Conservation (phyloP, 2,888 invertebrate genomes). For the Mythimna pallens region DNA sequence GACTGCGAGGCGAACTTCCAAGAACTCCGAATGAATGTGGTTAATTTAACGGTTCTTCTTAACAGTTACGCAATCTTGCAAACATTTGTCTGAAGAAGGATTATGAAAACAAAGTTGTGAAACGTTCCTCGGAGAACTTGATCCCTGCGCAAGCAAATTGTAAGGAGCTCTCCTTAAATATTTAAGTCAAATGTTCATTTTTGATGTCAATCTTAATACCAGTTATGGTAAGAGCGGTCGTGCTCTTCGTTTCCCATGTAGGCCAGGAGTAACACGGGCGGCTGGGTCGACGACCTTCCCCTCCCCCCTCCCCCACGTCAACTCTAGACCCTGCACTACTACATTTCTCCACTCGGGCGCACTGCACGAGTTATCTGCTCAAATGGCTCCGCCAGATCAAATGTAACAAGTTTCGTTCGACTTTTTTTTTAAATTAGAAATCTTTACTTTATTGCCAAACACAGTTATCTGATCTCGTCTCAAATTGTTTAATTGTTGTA, state of each 20-base stretch:
- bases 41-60: constrained; percentile 82
- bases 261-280: constrained; percentile 88
- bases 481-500: constrained; percentile 70
- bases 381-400: constrained; percentile 70
- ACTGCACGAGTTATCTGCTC: constrained; percentile 75
- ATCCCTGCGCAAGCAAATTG: constrained; percentile 53
- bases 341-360: constrained; percentile 83
- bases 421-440: constrained; percentile 72
- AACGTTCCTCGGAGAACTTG: constrained; percentile 57
- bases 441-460: constrained; percentile 56
- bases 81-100: constrained; percentile 72
- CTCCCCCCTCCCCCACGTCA: constrained; percentile 62
- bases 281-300: constrained; percentile 81
- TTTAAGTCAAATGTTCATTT: constrained; percentile 49
- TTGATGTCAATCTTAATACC: constrained; percentile 66
- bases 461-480: constrained; percentile 58
- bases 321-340: constrained; percentile 80
- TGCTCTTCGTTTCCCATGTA: constrained; percentile 75
- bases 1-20: constrained; percentile 75
- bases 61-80: constrained; percentile 78
- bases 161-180: constrained; percentile 46
- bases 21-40: constrained; percentile 84
- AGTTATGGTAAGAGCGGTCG: constrained; percentile 68
- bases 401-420: constrained; percentile 69
- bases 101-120: constrained; percentile 70